These are phyloP conservation scores for Psittacula derbiana DNA, from an alignment of 2,797 vertebrate species.

Conservation along the genomic window DNA sequence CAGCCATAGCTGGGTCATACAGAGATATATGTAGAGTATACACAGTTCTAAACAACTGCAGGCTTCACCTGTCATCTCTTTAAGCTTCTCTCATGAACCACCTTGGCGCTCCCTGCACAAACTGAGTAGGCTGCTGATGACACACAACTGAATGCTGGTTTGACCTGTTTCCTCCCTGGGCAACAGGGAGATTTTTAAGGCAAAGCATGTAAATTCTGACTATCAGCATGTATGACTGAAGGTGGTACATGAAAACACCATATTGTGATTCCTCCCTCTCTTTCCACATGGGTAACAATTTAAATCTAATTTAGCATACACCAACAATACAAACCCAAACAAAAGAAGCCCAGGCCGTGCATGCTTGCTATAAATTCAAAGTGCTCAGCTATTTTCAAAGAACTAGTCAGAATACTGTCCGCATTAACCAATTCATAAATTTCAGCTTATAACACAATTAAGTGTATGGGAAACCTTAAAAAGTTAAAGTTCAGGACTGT, in stretches of 20 bases:
- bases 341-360: not conserved
- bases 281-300: slow-evolving; percentile 59
- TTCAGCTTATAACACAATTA: not conserved
- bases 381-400: not conserved
- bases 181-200: slow-evolving; percentile 34
- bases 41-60: not conserved
- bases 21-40: not conserved
- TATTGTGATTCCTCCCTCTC: not conserved
- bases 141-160: slow-evolving; percentile 26
- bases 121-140: slow-evolving; percentile 8
- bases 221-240: too few species aligned
- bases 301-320: slow-evolving; percentile 70
- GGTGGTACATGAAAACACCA: not conserved
- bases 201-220: not conserved
- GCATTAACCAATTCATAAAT: slow-evolving; percentile 46
- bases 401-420: slow-evolving; percentile 4
- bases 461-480: not conserved
- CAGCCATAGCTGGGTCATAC: not conserved
- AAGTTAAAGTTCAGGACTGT: not conserved
- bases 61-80: slow-evolving; percentile 44
- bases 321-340: slow-evolving; percentile 11
- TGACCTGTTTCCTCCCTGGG: slow-evolving; percentile 35
- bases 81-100: not conserved
- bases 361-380: not conserved
- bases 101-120: not conserved